Evolutionary conservation across 2,888 invertebrate species (phyloP), one percentile per base, ranked within the genome.

Genomic region (Plebejus argus): DNA sequence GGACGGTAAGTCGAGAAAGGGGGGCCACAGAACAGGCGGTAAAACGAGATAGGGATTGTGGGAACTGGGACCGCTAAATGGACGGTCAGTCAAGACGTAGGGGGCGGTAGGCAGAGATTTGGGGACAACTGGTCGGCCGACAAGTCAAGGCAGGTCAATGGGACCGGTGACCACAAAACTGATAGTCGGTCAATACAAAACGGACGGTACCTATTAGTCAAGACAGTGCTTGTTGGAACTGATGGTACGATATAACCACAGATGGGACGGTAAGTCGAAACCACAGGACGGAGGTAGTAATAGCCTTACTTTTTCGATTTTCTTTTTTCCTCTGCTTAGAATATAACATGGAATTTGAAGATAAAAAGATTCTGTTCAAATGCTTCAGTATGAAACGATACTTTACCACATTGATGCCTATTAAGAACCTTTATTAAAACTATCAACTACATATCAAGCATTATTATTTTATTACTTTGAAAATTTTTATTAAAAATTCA

Each of bases 101-200:
- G 8, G 8, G 88, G 98, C 39, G 10, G 39, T 39, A 39, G 8
- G 39, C 10, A 1, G 35, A 35, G 10, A 39, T 39, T 1, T 39
- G 10, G 39, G 8, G 8, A 39, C 39, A 39, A 76, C 96, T 97
- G 85, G 96, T 97, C 87, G 97, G 96, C 91, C 96, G 98, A 98
- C 98, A 91, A 80, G 15, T 33, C 3, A 0, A 18, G 70, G 56
- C 56, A 56, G 56, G 1, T n/a, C 28, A 56, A 98, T 98, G 80
- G 98, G 98, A 82, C 97, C 98, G 75, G 80, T 98, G 98, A 82
- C 97, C 98, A 76, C 96, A 97, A 45, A 45, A 45, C 10, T 10
- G 10, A 45, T 45, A 10, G 45, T 45, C 39, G 8, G 39, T 39
- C 39, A 8, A 39, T 1, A 39, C 39, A 39, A 85, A 96, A 97